These are phyloP conservation scores for Campylorhamphus procurvoides DNA, from an alignment of 2,113 vertebrate genomes.

Conservation along the genomic window DNA sequence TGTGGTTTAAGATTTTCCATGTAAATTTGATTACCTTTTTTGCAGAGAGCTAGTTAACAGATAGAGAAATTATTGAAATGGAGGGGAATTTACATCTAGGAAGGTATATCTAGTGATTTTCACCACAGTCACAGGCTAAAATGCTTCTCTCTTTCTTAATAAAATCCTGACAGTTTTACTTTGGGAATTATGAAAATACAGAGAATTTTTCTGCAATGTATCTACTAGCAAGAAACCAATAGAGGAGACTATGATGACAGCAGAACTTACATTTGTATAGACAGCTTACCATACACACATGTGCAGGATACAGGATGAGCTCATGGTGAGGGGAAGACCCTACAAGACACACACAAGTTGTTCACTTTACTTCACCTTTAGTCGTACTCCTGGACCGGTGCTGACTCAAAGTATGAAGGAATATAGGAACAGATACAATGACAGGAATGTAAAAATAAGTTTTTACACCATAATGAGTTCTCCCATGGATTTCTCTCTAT, in stretches of 20 bases:
- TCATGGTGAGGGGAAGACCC: not conserved
- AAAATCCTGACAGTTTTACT: not conserved
- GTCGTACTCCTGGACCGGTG: not conserved
- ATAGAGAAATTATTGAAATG: not conserved
- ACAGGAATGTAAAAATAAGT: not conserved
- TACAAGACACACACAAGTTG: not conserved
- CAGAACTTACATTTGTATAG: not conserved
- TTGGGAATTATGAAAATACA: not conserved
- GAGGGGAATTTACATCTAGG: not conserved
- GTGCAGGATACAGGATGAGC: not conserved
- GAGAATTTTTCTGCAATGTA: not conserved
- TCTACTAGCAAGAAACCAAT: not conserved
- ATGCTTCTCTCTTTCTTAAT: not conserved
- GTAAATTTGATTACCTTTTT: not conserved
- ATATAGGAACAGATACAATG: not conserved
- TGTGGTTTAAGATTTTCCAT: not conserved
- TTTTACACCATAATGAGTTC: not conserved
- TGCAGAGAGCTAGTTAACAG: not conserved
- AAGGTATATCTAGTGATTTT: not conserved
- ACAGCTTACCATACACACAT: not conserved
- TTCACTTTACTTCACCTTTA: not conserved
- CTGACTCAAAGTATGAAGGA: not conserved
- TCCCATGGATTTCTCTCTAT: not conserved
- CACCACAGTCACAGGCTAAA: not conserved
- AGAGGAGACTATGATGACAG: not conserved